These are phyloP conservation scores for Coracopsis vasa DNA, from an alignment of 2,113 vertebrate genomes.

Conservation along the genomic window DNA sequence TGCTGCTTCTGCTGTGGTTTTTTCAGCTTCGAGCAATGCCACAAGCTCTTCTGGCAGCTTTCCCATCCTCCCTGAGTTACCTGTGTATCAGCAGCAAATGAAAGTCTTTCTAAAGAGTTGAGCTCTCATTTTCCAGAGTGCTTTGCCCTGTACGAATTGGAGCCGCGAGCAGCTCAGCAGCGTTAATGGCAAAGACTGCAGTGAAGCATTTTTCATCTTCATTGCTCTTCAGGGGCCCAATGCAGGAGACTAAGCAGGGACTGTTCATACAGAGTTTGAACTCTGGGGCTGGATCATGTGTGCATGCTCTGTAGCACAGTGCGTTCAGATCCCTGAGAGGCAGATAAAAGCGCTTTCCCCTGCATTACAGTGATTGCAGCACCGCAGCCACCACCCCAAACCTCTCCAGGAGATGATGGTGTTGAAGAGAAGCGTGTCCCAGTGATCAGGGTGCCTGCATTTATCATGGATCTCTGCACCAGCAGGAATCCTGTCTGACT, in stretches of 20 bases:
- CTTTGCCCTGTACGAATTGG: neutral
- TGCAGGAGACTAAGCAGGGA: neutral
- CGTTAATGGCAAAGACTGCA: neutral
- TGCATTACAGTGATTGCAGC: accelerated
- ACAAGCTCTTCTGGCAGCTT: neutral
- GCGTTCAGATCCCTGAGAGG: accelerated
- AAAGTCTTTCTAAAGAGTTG: neutral
- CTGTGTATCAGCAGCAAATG: neutral
- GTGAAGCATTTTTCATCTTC: neutral
- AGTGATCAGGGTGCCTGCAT: neutral
- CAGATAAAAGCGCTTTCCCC: neutral
- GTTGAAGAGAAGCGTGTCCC: neutral
- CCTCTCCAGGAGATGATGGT: neutral
- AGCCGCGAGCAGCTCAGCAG: neutral
- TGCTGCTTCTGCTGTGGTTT: neutral
- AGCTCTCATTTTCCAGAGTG: neutral
- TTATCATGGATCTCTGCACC: neutral
- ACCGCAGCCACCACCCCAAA: neutral
- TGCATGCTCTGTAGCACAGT: accelerated
- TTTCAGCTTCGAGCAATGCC: neutral
- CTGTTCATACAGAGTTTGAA: accelerated
- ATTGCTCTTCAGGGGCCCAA: neutral
- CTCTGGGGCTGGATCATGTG: neutral
- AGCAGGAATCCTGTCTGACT: neutral
- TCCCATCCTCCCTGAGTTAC: neutral